phyloP scores from a whole-genome alignment of 1,140 invertebrate species.

The Teleogryllus occipitalis region DNA sequence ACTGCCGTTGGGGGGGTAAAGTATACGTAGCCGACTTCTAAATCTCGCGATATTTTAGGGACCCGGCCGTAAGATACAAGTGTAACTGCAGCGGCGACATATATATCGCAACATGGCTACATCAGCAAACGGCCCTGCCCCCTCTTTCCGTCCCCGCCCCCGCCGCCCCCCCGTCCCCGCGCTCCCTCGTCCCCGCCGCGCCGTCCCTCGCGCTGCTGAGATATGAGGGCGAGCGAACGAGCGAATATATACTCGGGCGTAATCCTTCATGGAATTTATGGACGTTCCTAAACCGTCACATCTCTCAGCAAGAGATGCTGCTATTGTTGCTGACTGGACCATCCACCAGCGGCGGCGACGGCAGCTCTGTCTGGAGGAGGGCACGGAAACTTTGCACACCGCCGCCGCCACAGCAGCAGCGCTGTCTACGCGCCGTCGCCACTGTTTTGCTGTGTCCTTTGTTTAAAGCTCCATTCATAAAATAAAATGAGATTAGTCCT shows the following conservation, averaged over 20 bases:
- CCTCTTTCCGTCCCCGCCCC: too few relatives aligned
- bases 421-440: background rate
- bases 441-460: slow-evolving; percentile 4
- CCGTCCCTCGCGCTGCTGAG: background rate
- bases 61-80: too few relatives aligned
- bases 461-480: slow-evolving; percentile 1
- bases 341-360: background rate
- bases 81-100: too few relatives aligned
- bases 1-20: background rate
- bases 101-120: too few relatives aligned
- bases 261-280: slow-evolving; percentile 5
- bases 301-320: background rate
- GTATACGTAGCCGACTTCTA: too few relatives aligned
- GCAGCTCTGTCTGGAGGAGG: too few relatives aligned
- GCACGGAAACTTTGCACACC: background rate
- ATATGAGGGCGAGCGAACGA: background rate
- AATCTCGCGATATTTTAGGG: too few relatives aligned
- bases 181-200: too few relatives aligned
- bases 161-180: too few relatives aligned
- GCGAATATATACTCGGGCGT: background rate
- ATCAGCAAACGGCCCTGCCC: too few relatives aligned
- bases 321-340: slow-evolving; percentile 3
- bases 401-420: background rate
- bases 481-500: slow-evolving; percentile 5
- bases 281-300: background rate